Percentiles rank a stretch among this genome's conserved stretches.
These are phyloP conservation scores for Enteromius unitaeniatus DNA, from an alignment of 2,797 vertebrate genomes.

Conservation along the genomic window DNA sequence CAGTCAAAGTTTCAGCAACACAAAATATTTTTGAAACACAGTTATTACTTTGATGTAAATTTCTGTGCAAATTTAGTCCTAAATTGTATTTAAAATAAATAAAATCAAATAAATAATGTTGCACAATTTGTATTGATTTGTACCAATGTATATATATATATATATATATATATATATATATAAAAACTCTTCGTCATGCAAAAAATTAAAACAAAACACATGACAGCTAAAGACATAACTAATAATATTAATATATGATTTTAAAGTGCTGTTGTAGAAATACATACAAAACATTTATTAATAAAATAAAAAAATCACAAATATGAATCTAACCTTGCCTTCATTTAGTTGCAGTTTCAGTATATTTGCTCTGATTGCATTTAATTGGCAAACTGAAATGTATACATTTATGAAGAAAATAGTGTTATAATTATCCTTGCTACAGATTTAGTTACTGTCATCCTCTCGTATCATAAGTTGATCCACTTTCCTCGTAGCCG, in stretches of 20 bases:
- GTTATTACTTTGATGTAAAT: not conserved
- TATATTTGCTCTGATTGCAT: not conserved
- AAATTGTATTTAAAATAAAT: not conserved
- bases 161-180: no score
- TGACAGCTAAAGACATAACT: not conserved
- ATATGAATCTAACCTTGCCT: not conserved
- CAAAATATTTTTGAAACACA: not conserved
- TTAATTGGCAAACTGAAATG: not conserved
- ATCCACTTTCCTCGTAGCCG: not conserved
- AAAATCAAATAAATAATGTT: not conserved
- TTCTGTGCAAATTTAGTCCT: not conserved
- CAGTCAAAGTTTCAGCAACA: not conserved
- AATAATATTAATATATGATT: not conserved
- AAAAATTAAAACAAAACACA: not conserved
- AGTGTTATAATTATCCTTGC: not conserved
- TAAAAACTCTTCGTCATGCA: not conserved
- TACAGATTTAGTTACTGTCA: not conserved
- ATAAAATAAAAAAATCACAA: no score
- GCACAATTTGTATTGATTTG: no score
- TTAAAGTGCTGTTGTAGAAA: not conserved
- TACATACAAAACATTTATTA: no score
- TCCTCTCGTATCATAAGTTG: slow-evolving; percentile 9
- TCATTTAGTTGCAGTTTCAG: not conserved
- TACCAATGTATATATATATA: no score
- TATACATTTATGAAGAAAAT: not conserved